Percentiles rank a stretch among this genome's conserved stretches.
phyloP scores from a whole-genome alignment of 2,113 vertebrate species.

The Melospiza georgiana region DNA sequence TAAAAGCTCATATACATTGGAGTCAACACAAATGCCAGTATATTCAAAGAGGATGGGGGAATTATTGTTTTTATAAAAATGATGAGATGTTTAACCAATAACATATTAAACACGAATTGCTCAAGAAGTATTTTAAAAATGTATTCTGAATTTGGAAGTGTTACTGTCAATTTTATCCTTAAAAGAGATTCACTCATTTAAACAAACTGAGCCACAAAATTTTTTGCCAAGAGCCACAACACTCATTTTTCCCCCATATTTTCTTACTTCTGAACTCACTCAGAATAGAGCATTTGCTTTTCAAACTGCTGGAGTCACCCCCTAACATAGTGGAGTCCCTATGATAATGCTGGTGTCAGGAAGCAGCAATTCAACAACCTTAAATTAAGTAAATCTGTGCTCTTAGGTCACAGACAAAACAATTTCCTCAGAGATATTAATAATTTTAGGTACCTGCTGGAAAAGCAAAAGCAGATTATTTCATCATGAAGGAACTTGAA shows the following conservation, averaged over 20 bases:
- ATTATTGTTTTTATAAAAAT: not conserved
- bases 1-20: not conserved
- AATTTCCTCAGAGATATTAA: not conserved
- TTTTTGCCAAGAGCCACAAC: not conserved
- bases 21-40: not conserved
- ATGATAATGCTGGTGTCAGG: not conserved
- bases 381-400: not conserved
- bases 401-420: not conserved
- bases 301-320: not conserved
- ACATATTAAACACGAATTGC: not conserved
- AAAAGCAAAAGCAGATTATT: not conserved
- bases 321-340: rapidly evolving
- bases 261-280: not conserved
- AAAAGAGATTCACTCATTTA: not conserved
- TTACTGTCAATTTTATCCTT: not conserved
- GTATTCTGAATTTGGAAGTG: not conserved
- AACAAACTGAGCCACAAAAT: not conserved
- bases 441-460: not conserved
- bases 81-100: not conserved
- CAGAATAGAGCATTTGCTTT: not conserved
- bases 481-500: not conserved
- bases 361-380: not conserved
- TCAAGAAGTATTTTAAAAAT: not conserved
- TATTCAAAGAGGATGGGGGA: not conserved
- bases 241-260: not conserved